Percentiles rank a stretch among this genome's conserved stretches.
phyloP scores from a whole-genome alignment of 2,113 vertebrate genomes.

The Cephalopholis sonnerati region DNA sequence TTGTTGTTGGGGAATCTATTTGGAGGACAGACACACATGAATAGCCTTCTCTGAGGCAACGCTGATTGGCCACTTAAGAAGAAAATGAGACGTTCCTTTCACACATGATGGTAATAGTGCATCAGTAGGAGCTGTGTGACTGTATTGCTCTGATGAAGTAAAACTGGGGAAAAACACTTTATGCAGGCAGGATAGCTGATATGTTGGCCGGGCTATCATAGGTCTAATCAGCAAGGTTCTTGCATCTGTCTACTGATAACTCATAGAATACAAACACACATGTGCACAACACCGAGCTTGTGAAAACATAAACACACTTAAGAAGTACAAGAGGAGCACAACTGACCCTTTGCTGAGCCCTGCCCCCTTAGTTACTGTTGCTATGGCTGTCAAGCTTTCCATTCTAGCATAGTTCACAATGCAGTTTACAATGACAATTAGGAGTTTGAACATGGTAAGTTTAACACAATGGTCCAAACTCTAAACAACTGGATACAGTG shows the following conservation, averaged over 20 bases:
- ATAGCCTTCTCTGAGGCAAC: slow-evolving; percentile 55
- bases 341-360: background rate
- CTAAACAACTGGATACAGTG: background rate
- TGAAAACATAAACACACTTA: slow-evolving; percentile 2
- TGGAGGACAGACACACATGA: slow-evolving; percentile 33
- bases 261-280: slow-evolving; percentile 40
- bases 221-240: slow-evolving; percentile 36
- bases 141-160: slow-evolving; percentile 64
- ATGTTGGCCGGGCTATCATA: slow-evolving; percentile 1
- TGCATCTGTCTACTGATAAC: background rate
- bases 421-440: background rate
- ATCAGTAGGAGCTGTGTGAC: slow-evolving; percentile 60
- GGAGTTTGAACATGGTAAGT: background rate
- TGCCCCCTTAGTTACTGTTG: background rate
- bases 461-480: no score
- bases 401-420: background rate
- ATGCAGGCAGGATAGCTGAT: slow-evolving; percentile 8
- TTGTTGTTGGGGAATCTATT: slow-evolving; percentile 29
- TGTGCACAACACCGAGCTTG: background rate
- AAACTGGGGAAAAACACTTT: slow-evolving; percentile 55
- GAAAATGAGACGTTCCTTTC: slow-evolving; percentile 71
- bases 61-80: slow-evolving; percentile 74
- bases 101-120: slow-evolving; percentile 73
- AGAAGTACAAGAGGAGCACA: background rate
- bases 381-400: background rate